Percentiles rank a stretch among this genome's conserved stretches.
These are phyloP conservation scores for Tipula vernalis DNA, from an alignment of 2,888 invertebrate species.

Conservation along the genomic window DNA sequence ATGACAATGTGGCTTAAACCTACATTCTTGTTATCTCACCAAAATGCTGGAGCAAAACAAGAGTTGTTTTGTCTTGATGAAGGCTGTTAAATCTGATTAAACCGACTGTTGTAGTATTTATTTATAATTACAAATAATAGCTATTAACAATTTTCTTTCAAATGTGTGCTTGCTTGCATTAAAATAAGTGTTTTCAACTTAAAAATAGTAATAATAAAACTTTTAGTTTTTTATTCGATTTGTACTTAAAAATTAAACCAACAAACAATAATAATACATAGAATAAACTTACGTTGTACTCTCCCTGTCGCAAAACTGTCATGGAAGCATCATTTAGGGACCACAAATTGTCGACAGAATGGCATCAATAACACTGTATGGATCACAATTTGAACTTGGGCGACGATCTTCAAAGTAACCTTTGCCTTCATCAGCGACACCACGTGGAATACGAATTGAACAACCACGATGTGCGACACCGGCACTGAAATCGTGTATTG, in stretches of 20 bases:
- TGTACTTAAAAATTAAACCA: not conserved
- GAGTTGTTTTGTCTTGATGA: too few relatives aligned
- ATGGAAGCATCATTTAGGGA: conserved; percentile 29
- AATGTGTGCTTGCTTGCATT: not conserved
- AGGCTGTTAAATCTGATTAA: too few relatives aligned
- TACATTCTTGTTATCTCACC: too few relatives aligned
- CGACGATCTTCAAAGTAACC: conserved; percentile 95
- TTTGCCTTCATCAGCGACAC: conserved; percentile 78
- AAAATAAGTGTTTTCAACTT: not conserved
- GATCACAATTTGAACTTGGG: conserved; percentile 87
- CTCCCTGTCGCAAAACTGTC: not conserved
- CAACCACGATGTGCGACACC: conserved; percentile 90
- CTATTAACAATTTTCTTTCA: not conserved
- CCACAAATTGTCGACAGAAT: conserved; percentile 75
- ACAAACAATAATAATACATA: not conserved
- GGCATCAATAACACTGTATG: conserved; percentile 75
- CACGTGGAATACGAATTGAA: conserved; percentile 88
- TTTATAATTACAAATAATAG: not conserved
- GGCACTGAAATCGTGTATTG: conserved; percentile 86
- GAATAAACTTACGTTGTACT: not conserved
- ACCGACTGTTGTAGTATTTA: too few relatives aligned
- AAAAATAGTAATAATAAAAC: not conserved
- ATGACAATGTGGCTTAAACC: too few relatives aligned
- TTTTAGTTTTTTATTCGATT: not conserved
- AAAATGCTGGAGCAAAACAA: too few relatives aligned